Evolutionary conservation across 2,113 vertebrate genomes (phyloP).

Genomic region (Scartelaos histophorus): DNA sequence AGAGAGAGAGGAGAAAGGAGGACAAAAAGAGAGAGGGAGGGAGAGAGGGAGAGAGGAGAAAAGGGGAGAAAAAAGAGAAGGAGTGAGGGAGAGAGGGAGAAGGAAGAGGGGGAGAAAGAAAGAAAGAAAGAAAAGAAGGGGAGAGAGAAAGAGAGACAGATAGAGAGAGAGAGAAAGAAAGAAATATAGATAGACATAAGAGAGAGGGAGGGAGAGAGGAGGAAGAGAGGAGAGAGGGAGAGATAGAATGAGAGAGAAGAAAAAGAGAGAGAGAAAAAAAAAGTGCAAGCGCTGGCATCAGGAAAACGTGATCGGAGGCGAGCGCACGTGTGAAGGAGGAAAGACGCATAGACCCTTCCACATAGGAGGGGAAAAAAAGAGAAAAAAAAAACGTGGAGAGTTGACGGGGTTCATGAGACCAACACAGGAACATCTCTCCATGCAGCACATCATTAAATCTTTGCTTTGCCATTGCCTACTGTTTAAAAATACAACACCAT

Average conservation of each 20-base stretch:
- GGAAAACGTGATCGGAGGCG: slow-evolving; percentile 32
- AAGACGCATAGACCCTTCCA: slow-evolving; percentile 14
- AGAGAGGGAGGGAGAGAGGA: too few relatives aligned
- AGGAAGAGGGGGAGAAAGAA: too few relatives aligned
- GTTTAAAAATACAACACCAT: slow-evolving; percentile 2
- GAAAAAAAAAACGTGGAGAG: neutral
- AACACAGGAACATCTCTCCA: neutral
- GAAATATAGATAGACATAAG: too few relatives aligned
- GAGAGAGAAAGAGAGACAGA: neutral
- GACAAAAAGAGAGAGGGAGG: neutral
- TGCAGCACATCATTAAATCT: slow-evolving; percentile 2
- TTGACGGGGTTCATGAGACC: neutral
- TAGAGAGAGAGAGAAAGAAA: neutral
- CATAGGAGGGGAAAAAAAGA: neutral
- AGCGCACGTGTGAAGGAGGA: slow-evolving; percentile 17
- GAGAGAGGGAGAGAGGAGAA: neutral
- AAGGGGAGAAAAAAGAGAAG: neutral
- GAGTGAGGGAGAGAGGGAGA: too few relatives aligned
- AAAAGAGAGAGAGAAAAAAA: slow-evolving; percentile 6
- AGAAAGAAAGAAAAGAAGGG: slow-evolving; percentile 20
- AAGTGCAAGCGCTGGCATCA: slow-evolving; percentile 34
- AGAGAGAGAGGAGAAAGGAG: neutral
- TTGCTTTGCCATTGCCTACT: neutral
- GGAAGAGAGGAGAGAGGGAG: too few relatives aligned
- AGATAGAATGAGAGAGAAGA: neutral